Conservation (phyloP, 2,797 vertebrate species). For the Crax fasciolata region DNA sequence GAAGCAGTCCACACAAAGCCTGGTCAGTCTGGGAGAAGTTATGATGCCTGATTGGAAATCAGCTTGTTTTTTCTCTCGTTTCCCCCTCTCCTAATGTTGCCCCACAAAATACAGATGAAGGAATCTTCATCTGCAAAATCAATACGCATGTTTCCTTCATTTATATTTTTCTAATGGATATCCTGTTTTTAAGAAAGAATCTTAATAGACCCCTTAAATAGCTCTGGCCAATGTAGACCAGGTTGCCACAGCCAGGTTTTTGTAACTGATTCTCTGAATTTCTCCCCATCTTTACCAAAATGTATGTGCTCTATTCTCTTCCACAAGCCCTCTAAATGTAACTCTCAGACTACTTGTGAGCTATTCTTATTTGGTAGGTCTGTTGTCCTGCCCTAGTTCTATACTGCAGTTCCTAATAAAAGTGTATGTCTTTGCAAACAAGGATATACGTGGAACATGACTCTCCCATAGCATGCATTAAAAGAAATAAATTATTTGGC, state of each 20-base stretch:
- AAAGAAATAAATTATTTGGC: background rate
- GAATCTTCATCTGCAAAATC: background rate
- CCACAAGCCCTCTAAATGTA: background rate
- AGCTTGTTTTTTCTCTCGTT: background rate
- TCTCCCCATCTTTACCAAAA: background rate
- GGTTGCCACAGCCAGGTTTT: background rate
- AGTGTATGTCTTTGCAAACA: background rate
- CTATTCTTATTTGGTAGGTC: background rate
- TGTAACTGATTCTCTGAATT: background rate
- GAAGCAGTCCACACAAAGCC: conserved; percentile 84
- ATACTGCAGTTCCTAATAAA: background rate
- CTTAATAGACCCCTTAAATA: background rate
- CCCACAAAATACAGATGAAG: background rate
- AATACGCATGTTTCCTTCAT: background rate
- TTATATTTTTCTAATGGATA: background rate
- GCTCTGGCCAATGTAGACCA: background rate
- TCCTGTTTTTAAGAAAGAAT: background rate
- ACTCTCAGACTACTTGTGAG: background rate
- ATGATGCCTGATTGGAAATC: background rate
- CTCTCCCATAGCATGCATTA: background rate
- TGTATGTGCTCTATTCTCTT: accelerated
- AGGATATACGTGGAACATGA: background rate
- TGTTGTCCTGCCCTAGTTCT: background rate
- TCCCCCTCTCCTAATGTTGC: background rate
- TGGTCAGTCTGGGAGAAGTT: conserved; percentile 80